Evolutionary conservation across 35 echinoderm and acorn worm genomes (phyloP).

Genomic region (Heliocidaris erythrogramma): DNA sequence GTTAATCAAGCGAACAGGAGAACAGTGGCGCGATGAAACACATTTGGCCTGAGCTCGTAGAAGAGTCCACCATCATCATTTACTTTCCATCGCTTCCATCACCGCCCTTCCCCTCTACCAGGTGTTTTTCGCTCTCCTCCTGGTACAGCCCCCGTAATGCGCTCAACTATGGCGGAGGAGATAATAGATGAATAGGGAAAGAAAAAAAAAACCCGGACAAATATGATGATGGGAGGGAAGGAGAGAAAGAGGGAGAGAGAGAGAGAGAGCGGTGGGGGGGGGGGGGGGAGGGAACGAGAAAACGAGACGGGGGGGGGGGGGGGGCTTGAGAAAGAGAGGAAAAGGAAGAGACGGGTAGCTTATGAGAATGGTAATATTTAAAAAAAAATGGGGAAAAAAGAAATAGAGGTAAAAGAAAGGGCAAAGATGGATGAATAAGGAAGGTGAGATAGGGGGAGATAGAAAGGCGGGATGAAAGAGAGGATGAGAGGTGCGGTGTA

Average conservation of each 20-base stretch:
- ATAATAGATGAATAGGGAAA: not conserved
- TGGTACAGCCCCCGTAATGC: not conserved
- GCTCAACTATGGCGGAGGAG: not conserved
- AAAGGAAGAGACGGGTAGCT: not conserved
- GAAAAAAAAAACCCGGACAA: not conserved
- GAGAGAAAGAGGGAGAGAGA: not conserved
- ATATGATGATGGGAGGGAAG: not conserved
- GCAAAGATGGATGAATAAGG: not conserved
- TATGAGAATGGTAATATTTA: not conserved
- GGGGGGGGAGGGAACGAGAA: not conserved
- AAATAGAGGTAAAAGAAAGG: not conserved
- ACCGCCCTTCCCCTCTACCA: not conserved
- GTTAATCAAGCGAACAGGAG: constrained; percentile 20
- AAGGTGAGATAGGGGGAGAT: not conserved
- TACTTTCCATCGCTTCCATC: not conserved
- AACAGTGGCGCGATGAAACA: constrained; percentile 19
- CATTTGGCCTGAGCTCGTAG: not conserved
- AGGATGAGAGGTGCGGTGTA: not conserved
- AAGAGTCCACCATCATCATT: not conserved
- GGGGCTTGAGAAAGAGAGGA: not conserved
- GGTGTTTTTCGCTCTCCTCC: constrained; percentile 20
- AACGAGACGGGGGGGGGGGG: not conserved
- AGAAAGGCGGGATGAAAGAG: not conserved
- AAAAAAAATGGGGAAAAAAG: not conserved
- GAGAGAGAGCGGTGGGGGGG: not conserved